Conservation (phyloP, 2,888 invertebrate species). For the Leptinotarsa tumamoca region DNA sequence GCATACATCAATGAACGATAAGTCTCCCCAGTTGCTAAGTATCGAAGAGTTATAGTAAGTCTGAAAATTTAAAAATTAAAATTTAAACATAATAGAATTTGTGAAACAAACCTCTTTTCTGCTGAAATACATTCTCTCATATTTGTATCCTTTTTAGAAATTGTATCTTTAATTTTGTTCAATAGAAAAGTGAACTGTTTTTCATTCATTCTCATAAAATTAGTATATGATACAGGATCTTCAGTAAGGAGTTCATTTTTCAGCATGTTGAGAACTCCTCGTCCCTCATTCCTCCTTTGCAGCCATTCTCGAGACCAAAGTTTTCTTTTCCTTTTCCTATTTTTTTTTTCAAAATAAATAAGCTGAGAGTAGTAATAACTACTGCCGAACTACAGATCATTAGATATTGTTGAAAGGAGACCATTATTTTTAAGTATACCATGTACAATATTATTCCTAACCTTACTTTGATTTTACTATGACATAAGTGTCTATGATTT, state of each 20-base stretch:
- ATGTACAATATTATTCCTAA: neutral
- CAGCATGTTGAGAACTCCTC: slow-evolving; percentile 10
- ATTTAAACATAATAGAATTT: neutral
- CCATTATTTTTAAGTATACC: neutral
- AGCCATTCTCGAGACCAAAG: neutral
- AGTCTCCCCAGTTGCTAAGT: slow-evolving; percentile 14
- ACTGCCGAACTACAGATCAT: neutral
- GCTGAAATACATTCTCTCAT: slow-evolving; percentile 21
- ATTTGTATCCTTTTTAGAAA: slow-evolving; percentile 1
- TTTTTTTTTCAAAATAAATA: slow-evolving; percentile 15
- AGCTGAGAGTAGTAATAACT: neutral
- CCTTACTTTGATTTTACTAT: neutral
- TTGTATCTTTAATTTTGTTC: neutral
- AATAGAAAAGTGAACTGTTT: slow-evolving; percentile 10
- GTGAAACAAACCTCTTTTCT: neutral
- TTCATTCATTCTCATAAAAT: neutral
- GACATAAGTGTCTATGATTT: neutral
- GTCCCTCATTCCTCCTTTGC: slow-evolving; percentile 2
- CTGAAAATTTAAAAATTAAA: neutral
- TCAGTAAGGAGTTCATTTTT: slow-evolving; percentile 8
- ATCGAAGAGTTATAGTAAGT: slow-evolving; percentile 9
- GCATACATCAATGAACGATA: slow-evolving; percentile 19
- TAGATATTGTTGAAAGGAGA: too few species aligned
- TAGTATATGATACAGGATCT: slow-evolving; percentile 3
- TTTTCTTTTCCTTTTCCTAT: neutral